These are phyloP conservation scores for Mycetomoellerius zeteki DNA, from an alignment of 1,140 invertebrate species.

Conservation along the genomic window DNA sequence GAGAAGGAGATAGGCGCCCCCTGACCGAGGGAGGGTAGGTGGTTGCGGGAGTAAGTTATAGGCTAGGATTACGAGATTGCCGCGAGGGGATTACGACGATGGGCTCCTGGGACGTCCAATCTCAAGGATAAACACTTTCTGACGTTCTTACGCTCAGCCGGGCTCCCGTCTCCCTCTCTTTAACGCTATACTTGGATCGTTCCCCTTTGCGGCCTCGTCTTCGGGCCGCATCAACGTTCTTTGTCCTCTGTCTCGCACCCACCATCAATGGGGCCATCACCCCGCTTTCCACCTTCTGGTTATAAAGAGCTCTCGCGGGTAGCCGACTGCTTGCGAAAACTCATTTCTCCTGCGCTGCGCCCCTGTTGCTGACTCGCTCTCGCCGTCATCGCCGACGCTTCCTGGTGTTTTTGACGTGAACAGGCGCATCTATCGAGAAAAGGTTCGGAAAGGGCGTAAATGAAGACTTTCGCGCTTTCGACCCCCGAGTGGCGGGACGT, in stretches of 20 bases:
- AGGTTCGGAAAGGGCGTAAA: slow-evolving; percentile 35
- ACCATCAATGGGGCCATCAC: slow-evolving; percentile 22
- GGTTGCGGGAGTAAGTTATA: slow-evolving; percentile 82
- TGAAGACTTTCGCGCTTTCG: slow-evolving; percentile 51
- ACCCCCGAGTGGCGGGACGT: slow-evolving; percentile 32
- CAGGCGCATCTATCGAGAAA: slow-evolving; percentile 58
- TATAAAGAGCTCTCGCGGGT: slow-evolving; percentile 63
- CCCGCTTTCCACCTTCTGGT: slow-evolving; percentile 37
- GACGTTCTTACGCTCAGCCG: slow-evolving; percentile 76
- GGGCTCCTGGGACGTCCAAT: slow-evolving; percentile 85
- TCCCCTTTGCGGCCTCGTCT: neutral
- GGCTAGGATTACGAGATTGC: slow-evolving; percentile 86
- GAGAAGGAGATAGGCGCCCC: neutral
- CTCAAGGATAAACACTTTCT: slow-evolving; percentile 87
- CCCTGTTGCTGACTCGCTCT: slow-evolving; percentile 20
- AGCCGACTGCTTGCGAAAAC: slow-evolving; percentile 69
- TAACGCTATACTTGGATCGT: slow-evolving; percentile 22
- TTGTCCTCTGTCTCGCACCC: slow-evolving; percentile 37
- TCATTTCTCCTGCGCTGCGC: slow-evolving; percentile 64
- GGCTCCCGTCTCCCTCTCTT: slow-evolving; percentile 26
- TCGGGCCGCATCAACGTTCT: neutral
- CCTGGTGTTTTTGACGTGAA: slow-evolving; percentile 65
- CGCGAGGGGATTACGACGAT: slow-evolving; percentile 86
- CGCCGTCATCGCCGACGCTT: neutral
- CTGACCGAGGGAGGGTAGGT: slow-evolving; percentile 37